These are phyloP conservation scores for Drosophila serrata DNA, from an alignment of 1,140 invertebrate species.

Conservation along the genomic window DNA sequence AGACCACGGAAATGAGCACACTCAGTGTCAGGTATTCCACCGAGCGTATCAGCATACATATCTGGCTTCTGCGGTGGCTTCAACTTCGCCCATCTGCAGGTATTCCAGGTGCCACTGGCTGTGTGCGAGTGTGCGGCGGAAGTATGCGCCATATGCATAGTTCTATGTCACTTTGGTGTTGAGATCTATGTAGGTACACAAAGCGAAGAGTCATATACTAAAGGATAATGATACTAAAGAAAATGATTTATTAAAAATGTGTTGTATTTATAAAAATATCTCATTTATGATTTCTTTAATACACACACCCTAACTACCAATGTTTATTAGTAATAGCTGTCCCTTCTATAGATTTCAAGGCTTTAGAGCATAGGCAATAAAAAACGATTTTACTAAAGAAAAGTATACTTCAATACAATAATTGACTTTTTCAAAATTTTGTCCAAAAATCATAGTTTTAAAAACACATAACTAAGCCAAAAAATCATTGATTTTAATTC, in stretches of 20 bases:
- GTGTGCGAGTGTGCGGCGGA: slow-evolving; percentile 30
- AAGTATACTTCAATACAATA: no score
- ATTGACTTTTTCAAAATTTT: no score
- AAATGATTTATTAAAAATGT: not conserved
- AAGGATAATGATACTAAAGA: not conserved
- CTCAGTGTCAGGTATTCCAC: slow-evolving; percentile 65
- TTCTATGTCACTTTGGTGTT: slow-evolving; percentile 45
- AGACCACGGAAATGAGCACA: slow-evolving; percentile 78
- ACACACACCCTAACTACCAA: no score
- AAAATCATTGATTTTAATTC: no score
- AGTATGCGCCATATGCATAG: slow-evolving; percentile 61
- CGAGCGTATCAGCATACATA: slow-evolving; percentile 60
- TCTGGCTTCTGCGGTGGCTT: slow-evolving; percentile 60
- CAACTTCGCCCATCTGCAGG: slow-evolving; percentile 26
- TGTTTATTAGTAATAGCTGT: no score
- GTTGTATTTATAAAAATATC: no score
- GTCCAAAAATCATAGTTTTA: no score
- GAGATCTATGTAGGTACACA: slow-evolving; percentile 23
- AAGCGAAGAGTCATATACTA: not conserved
- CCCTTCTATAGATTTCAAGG: no score
- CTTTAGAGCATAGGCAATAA: no score
- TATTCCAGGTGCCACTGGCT: slow-evolving; percentile 7
- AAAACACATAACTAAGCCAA: no score
- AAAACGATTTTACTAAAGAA: no score
- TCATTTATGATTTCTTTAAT: no score